A percentile compares a stretch with the other conserved stretches of the same genome.
phyloP scores from a whole-genome alignment of 2,888 invertebrate species.

The Choristoneura rosaceana region DNA sequence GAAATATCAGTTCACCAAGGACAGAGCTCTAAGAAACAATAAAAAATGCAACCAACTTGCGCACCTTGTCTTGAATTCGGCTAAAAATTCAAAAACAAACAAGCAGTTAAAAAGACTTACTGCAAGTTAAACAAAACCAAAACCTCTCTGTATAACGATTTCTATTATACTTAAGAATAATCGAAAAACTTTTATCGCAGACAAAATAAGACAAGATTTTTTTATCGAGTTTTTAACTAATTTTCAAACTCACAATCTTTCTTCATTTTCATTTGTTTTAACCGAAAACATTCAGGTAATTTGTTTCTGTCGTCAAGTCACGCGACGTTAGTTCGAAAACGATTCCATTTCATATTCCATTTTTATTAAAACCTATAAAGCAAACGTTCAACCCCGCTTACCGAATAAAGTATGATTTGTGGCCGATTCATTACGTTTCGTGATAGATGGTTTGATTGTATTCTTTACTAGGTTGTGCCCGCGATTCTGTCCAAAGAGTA shows the following conservation, averaged over 20 bases:
- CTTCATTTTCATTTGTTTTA: background rate
- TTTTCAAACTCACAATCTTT: background rate
- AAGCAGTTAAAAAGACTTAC: no score
- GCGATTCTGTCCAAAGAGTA: no score
- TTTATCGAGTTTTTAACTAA: background rate
- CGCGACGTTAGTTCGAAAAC: slow-evolving; percentile 19
- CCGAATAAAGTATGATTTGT: background rate
- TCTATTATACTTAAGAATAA: background rate
- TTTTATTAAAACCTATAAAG: slow-evolving; percentile 18
- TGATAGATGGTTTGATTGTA: background rate
- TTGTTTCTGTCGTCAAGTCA: slow-evolving; percentile 29
- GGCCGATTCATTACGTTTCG: background rate
- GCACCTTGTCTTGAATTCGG: no score
- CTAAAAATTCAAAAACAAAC: no score
- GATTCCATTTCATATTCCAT: slow-evolving; percentile 5
- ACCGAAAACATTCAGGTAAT: slow-evolving; percentile 19
- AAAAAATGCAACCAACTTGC: no score
- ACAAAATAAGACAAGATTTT: slow-evolving; percentile 14
- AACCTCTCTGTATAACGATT: background rate
- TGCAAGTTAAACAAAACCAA: no score
- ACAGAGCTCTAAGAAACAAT: no score
- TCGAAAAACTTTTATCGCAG: slow-evolving; percentile 15
- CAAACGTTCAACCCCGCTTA: slow-evolving; percentile 24
- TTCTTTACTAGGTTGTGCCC: background rate
- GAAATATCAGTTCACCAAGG: no score